Evolutionary conservation across 2,888 invertebrate genomes (phyloP), one percentile per base, ranked within the genome.

Genomic region (Pristionchus arcanus): DNA sequence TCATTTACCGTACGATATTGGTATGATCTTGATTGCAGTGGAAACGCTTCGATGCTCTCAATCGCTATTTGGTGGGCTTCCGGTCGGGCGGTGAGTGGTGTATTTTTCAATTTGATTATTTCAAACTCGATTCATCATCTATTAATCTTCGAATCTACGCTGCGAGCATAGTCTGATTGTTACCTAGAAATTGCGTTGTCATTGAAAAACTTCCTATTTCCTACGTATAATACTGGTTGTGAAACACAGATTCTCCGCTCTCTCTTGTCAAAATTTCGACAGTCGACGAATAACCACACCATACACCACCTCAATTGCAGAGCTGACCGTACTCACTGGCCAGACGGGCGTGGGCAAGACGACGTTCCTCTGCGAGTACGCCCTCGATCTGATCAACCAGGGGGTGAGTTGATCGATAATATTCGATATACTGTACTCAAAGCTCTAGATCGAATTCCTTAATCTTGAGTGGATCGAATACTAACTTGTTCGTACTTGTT

Each of bases 351-450:
- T 92, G 85, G 95, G 95, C 59, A 95, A 95, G 91, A 95, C 95
- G 7, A 95, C 95, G 2, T 95, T 95, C 90, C 91, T 95, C 15
- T 95, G 95, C 90, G 95, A 95, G 91, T 95, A 95, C 89, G 90
- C 94, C 7, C 90, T 95, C 66, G 95, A 95, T 91, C 91, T 95
- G 0, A 93, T 93, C 90, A 93, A 91, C 0, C 95, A 95, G 90
- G 95, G 95, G 87, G 94, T 94, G 37, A 88, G 74, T 74, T 19
- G 9, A 77, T 34, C 21, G 77, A 25, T 5, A 59, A 28, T n/a
- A n/a, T n/a, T n/a, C n/a, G n/a, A n/a, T n/a, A 2, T 31, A 28
- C 28, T 31, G 28, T 71, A n/a, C 28, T 25, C 16, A 19, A 34
- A 34, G 16, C 28, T 31, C 9, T 9, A 49, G 4, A 9, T 49